A percentile compares a stretch with the other conserved stretches of the same genome.
phyloP scores from a whole-genome alignment of 2,888 invertebrate genomes.

The Liodrosophila aerea region DNA sequence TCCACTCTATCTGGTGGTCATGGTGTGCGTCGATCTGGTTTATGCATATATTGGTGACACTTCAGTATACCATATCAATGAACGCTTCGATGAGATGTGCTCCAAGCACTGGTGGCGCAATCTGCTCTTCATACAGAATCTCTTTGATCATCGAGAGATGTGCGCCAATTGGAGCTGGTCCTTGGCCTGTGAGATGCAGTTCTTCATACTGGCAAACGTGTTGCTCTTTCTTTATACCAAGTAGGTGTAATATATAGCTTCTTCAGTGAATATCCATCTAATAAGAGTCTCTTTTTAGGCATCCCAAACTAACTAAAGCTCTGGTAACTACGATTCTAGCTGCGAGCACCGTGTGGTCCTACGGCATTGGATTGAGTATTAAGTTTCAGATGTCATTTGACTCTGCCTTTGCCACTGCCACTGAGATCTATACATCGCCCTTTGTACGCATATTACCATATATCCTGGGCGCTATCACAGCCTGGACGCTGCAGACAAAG shows the following conservation, averaged over 20 bases:
- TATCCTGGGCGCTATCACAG: slow-evolving; percentile 83
- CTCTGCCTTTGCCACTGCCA: slow-evolving; percentile 80
- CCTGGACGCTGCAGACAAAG: slow-evolving; percentile 81
- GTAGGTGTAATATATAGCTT: too few relatives aligned
- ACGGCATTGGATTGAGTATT: slow-evolving; percentile 67
- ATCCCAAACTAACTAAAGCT: slow-evolving; percentile 70
- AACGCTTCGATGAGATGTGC: slow-evolving; percentile 81
- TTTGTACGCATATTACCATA: slow-evolving; percentile 84
- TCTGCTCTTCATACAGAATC: slow-evolving; percentile 81
- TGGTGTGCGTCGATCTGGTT: slow-evolving; percentile 78
- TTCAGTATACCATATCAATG: slow-evolving; percentile 81
- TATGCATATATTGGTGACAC: slow-evolving; percentile 80
- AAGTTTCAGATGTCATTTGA: slow-evolving; percentile 81
- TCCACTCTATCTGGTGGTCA: slow-evolving; percentile 80
- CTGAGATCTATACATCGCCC: slow-evolving; percentile 83
- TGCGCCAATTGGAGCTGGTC: slow-evolving; percentile 83
- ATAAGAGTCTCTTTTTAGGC: too few relatives aligned
- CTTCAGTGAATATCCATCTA: too few relatives aligned
- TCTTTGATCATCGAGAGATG: slow-evolving; percentile 80
- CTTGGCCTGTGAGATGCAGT: slow-evolving; percentile 83
- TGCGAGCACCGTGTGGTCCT: slow-evolving; percentile 77
- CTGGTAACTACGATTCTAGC: slow-evolving; percentile 53
- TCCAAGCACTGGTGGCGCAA: slow-evolving; percentile 82
- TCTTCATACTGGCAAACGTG: slow-evolving; percentile 78
- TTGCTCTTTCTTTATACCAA: slow-evolving; percentile 80